These are phyloP conservation scores for Actinostola sp. DNA, from an alignment of 92 coral and sea anemone genomes.

Conservation along the genomic window DNA sequence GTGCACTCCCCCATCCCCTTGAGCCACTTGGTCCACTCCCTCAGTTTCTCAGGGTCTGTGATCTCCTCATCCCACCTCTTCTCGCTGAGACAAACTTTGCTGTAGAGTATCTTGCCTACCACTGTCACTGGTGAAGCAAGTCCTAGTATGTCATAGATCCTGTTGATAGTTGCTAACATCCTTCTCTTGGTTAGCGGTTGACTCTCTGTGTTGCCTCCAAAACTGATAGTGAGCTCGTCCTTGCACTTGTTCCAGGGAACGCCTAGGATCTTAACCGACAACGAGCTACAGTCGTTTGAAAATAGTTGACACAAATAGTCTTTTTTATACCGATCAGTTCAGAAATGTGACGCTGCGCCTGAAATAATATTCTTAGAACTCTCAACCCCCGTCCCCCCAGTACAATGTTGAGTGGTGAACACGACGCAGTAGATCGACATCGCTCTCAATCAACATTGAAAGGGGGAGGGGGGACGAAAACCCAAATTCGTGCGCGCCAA, in stretches of 20 bases:
- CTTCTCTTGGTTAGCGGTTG: conserved; percentile 28
- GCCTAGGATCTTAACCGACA: too few relatives aligned
- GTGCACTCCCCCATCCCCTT: not conserved
- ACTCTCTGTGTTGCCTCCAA: not conserved
- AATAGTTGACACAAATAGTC: too few relatives aligned
- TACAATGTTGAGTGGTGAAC: too few relatives aligned
- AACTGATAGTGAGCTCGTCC: conserved; percentile 17
- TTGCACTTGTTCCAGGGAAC: conserved; percentile 30
- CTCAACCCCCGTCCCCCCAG: too few relatives aligned
- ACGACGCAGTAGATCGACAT: too few relatives aligned
- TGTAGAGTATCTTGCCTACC: conserved; percentile 51
- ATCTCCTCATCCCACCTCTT: conserved; percentile 56
- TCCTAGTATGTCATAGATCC: conserved; percentile 42
- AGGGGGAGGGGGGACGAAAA: too few relatives aligned
- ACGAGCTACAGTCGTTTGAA: too few relatives aligned
- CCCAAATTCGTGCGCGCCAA: too few relatives aligned
- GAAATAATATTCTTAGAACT: too few relatives aligned
- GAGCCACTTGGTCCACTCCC: conserved; percentile 49
- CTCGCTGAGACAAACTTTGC: conserved; percentile 38
- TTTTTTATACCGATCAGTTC: too few relatives aligned
- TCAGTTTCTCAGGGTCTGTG: conserved; percentile 44
- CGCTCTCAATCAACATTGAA: too few relatives aligned
- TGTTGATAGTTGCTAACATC: conserved; percentile 27
- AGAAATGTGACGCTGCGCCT: too few relatives aligned
- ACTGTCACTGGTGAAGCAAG: conserved; percentile 55